These are phyloP conservation scores for fruit fly (Drosophila melanogaster) DNA, from an alignment of 1,140 invertebrate genomes.

Conservation along the genomic window Release_6_plus_ISO1_MT NT_033777.3:8590001-8590500, in stretches of 20 bases:
- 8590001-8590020: neutral
- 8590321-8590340: conserved; percentile 35
- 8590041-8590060: neutral
- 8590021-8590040: neutral
- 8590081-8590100: no score
- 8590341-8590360: conserved; percentile 18
- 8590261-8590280: conserved; percentile 40
- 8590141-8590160: conserved; percentile 3
- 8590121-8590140: no score
- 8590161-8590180: conserved; percentile 24
- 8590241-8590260: conserved; percentile 36
- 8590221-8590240: conserved; percentile 3
- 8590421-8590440: neutral
- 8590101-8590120: no score
- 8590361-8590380: neutral
- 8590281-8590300: conserved; percentile 65
- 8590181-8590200: conserved; percentile 42
- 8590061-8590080: no score
- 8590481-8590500: conserved; percentile 52
- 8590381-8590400: conserved; percentile 20
- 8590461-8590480: conserved; percentile 76
- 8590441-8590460: conserved; percentile 43
- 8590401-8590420: conserved; percentile 13
- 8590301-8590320: conserved; percentile 51
- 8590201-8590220: conserved; percentile 28